Base-by-base conservation (phyloP, 2,797 vertebrate genomes). In the Oreortyx pictus region DNA sequence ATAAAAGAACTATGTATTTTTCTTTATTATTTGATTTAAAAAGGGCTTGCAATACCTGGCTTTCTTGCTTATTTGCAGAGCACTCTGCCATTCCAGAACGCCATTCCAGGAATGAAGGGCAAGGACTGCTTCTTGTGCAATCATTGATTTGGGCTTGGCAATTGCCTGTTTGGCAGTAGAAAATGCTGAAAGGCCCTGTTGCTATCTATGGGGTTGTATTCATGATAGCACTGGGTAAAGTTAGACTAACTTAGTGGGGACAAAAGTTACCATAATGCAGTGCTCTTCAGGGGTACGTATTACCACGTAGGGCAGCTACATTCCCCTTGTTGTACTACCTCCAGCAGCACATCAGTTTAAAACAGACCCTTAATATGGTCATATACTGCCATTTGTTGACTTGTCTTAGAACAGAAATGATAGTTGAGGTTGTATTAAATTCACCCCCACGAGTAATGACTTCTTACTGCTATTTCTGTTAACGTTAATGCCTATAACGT, bases 131-230 rank as follows among this genome's bases (percentile, higher is more conserved):
- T 66, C 90, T 94, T 96, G 44, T 88, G 93, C 61, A 95, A 91
- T 94, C 80, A 89, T 95, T 85, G 88, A 95, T 93, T 65, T 47
- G 41, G n/a, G 88, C 73, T 88, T 96, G 94, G 86, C 93, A 89
- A 68, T 79, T 72, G 54, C 65, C 43, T 1, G 1, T 57, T 54
- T 94, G 94, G 91, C 93, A 86, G 29, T 18, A 57, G 67, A 95
- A 93, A 94, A 79, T 84, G 85, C 95, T 93, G 94, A 96, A 91
- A 70, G 3, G 9, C 75, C 77, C 66, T 24, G 81, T 61, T 91
- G 47, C 84, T 92, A 78, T 92, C 80, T 95, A 73, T 74, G 77
- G 64, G 60, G 46, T 43, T 50, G 33, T 76, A 64, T 88, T 91
- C 8, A 3, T 14, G 60, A 84, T 43, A 88, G 64, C 56, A 37